Evolutionary conservation across 2,113 vertebrate species (phyloP).

Genomic region (Electrona antarctica): DNA sequence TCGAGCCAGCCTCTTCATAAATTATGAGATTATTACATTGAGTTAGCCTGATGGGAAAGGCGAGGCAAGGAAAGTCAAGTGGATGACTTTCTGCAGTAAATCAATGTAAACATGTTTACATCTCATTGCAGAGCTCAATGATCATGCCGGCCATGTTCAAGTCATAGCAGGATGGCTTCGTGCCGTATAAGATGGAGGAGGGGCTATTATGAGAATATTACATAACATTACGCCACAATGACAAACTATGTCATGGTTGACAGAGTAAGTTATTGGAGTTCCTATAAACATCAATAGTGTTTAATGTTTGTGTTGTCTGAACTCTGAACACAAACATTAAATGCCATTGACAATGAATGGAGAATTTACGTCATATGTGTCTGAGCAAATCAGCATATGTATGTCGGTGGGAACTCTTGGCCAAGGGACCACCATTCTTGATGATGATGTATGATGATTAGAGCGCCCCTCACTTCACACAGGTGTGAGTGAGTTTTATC

Average conservation of each 20-base stretch:
- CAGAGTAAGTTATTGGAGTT: background rate
- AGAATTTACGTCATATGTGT: no score
- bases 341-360: no score
- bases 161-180: conserved; percentile 29
- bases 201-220: conserved; percentile 15
- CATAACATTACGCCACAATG: conserved; percentile 1
- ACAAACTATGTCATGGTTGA: conserved; percentile 8
- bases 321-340: no score
- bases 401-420: no score
- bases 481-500: no score
- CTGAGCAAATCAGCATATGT: no score
- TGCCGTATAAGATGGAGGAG: conserved; percentile 10
- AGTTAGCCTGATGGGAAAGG: conserved; percentile 47
- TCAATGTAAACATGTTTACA: conserved; percentile 52
- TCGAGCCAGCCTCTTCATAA: conserved; percentile 42
- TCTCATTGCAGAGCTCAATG: conserved; percentile 29
- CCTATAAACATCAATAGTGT: background rate
- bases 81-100: conserved; percentile 38
- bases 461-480: no score
- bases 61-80: conserved; percentile 22
- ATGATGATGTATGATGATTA: no score
- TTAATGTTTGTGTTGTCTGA: background rate
- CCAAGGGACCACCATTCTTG: no score
- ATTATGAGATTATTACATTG: conserved; percentile 53
- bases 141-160: conserved; percentile 24